These are phyloP conservation scores for Oryzias dopingdopingensis DNA, from an alignment of 2,797 vertebrate species.

Conservation along the genomic window DNA sequence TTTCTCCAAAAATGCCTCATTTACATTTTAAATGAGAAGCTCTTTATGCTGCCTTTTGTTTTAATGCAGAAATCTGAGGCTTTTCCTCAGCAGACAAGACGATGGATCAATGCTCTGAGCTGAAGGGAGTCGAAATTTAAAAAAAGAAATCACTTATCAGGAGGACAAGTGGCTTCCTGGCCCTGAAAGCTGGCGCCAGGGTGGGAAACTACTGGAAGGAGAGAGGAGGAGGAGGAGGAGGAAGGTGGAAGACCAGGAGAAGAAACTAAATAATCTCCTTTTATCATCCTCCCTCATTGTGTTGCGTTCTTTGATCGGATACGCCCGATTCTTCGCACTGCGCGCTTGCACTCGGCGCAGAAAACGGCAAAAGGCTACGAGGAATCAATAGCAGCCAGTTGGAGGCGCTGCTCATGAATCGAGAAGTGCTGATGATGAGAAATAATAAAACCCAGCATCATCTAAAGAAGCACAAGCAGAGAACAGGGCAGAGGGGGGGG, in stretches of 20 bases:
- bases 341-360: conserved; percentile 36
- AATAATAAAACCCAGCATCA: conserved; percentile 36
- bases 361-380: conserved; percentile 40
- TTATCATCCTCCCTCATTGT: conserved; percentile 18
- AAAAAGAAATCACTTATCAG: conserved; percentile 16
- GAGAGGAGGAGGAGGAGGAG: not conserved
- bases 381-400: conserved; percentile 58
- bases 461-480: conserved; percentile 31
- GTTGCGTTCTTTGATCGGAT: conserved; percentile 26
- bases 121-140: conserved; percentile 49
- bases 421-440: conserved; percentile 42
- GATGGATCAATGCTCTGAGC: conserved; percentile 40
- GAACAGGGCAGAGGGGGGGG: conserved; percentile 11
- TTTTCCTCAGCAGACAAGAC: conserved; percentile 23
- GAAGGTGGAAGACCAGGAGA: not conserved
- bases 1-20: conserved; percentile 71
- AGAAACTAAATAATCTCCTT: conserved; percentile 5
- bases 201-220: conserved; percentile 9
- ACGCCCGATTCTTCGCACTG: conserved; percentile 27
- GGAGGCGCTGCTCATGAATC: conserved; percentile 43
- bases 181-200: conserved; percentile 1
- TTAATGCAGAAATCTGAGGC: conserved; percentile 25
- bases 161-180: conserved; percentile 23
- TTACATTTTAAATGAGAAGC: conserved; percentile 66
- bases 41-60: conserved; percentile 17